A percentile compares a stretch with the other conserved stretches of the same genome.
phyloP scores from a whole-genome alignment of 2,888 invertebrate genomes.

The Mesopsocus fuscifrons region DNA sequence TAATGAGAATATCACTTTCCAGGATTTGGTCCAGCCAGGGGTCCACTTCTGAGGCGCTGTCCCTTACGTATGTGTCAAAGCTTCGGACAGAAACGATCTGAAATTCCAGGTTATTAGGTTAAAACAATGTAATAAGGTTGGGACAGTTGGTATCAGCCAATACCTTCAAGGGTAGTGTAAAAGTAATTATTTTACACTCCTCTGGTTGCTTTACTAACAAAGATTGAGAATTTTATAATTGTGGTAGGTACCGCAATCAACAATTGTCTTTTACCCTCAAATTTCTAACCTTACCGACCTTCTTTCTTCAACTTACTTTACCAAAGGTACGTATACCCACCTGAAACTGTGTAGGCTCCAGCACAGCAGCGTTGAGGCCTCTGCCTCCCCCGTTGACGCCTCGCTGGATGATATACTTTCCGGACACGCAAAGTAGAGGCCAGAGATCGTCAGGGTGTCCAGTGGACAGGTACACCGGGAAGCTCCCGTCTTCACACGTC shows the following conservation, averaged over 20 bases:
- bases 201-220: no score
- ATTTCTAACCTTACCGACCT: no score
- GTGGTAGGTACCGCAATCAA: no score
- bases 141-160: no score
- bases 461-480: conserved; percentile 28
- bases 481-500: conserved; percentile 23
- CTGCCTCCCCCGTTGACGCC: conserved; percentile 30
- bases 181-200: no score
- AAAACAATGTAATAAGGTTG: no score
- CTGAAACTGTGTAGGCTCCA: conserved; percentile 26
- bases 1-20: conserved; percentile 29
- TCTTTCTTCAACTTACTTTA: no score
- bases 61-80: conserved; percentile 31
- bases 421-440: conserved; percentile 31
- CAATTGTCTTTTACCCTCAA: no score
- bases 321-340: no score
- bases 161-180: no score
- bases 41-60: conserved; percentile 21
- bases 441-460: conserved; percentile 28
- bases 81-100: conserved; percentile 26
- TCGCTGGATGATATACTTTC: conserved; percentile 25
- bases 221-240: no score
- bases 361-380: conserved; percentile 31
- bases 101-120: no score
- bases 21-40: conserved; percentile 20